Conservation (phyloP, 2,797 vertebrate genomes). For the Lithobates pipiens region DNA sequence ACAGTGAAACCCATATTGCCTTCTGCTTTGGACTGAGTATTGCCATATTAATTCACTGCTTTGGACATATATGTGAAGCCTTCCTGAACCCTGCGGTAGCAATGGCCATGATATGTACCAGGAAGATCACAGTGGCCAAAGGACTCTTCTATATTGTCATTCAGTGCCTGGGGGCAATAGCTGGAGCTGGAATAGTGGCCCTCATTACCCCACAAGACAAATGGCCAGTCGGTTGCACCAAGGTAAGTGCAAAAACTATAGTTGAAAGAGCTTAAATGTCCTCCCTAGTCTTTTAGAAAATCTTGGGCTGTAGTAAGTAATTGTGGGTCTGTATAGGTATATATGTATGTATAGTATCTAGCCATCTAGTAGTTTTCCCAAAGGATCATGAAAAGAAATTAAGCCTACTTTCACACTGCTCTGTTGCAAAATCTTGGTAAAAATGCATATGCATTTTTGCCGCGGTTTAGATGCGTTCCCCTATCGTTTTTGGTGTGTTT, state of each 20-base stretch:
- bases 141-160: slow-evolving; percentile 55
- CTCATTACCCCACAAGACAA: slow-evolving; percentile 50
- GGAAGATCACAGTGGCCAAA: slow-evolving; percentile 56
- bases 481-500: too few species aligned
- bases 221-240: slow-evolving; percentile 51
- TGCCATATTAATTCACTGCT: slow-evolving; percentile 59
- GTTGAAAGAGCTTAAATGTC: too few species aligned
- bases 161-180: slow-evolving; percentile 52
- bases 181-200: slow-evolving; percentile 47
- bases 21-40: slow-evolving; percentile 61
- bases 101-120: slow-evolving; percentile 59
- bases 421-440: too few species aligned
- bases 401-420: too few species aligned
- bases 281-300: too few species aligned
- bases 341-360: too few species aligned
- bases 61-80: slow-evolving; percentile 62
- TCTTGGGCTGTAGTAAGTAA: too few species aligned
- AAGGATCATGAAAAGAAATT: too few species aligned
- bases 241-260: slow-evolving; percentile 31
- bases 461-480: too few species aligned
- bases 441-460: too few species aligned
- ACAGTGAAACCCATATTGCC: slow-evolving; percentile 52
- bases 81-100: slow-evolving; percentile 58
- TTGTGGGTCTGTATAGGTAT: too few species aligned
- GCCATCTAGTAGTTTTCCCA: too few species aligned